Conservation (phyloP, 1,140 invertebrate species). For the Hypothenemus hampei region DNA sequence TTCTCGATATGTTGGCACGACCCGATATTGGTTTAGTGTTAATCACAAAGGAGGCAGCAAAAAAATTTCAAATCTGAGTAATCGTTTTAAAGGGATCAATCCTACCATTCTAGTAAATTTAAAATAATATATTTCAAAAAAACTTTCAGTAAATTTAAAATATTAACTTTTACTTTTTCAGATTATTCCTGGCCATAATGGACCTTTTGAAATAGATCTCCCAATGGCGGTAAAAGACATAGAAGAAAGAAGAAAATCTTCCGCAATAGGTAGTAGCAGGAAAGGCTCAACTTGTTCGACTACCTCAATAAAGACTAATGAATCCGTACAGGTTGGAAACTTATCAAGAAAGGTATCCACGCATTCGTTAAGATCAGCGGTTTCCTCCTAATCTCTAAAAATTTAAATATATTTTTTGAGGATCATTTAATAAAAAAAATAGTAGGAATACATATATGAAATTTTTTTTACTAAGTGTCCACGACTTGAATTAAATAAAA, state of each 20-base stretch:
- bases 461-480: too few species aligned
- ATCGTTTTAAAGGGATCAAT: conserved; percentile 4
- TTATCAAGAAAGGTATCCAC: background rate
- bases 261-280: background rate
- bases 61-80: conserved; percentile 12
- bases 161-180: background rate
- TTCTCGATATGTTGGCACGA: conserved; percentile 14
- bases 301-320: conserved; percentile 9
- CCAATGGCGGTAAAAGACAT: conserved; percentile 13
- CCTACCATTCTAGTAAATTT: conserved; percentile 23
- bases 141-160: background rate
- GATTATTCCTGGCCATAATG: conserved; percentile 30
- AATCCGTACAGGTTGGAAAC: conserved; percentile 3
- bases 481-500: too few species aligned
- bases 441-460: too few species aligned
- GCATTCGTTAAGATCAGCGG: conserved; percentile 3
- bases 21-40: conserved; percentile 23
- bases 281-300: background rate
- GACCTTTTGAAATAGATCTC: conserved; percentile 25
- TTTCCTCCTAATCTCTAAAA: background rate
- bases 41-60: conserved; percentile 27
- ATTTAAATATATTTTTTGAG: too few species aligned
- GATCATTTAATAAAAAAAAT: too few species aligned
- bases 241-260: conserved; percentile 6
- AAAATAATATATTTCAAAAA: background rate